Evolutionary conservation across 2,797 vertebrate species (phyloP), one percentile per base, ranked within the genome.

Genomic region (Myotis daubentonii): DNA sequence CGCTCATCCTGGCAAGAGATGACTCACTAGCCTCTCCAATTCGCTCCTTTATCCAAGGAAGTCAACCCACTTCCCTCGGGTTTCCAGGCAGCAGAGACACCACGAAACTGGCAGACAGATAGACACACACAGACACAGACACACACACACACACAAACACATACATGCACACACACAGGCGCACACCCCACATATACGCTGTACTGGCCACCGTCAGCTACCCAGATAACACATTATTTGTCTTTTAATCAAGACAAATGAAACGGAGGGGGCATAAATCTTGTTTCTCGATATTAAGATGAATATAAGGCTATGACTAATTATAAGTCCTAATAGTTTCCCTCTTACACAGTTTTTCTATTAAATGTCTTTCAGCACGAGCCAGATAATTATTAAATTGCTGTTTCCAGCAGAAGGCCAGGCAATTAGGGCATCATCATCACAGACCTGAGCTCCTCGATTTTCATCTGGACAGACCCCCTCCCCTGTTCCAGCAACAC

Each of bases 241-340:
- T 91, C 94, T 97, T 95, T 97, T 96, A 96, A 74, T 96, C 91
- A 96, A 96, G 96, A 96, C 80, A 97, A 97, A 95, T 36, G 94
- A 94, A 96, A 70, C 92, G 74, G 66, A 97, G 91, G 53, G 83
- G 47, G 81, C 79, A 62, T 96, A 96, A 93, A 60, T 75, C 90
- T 92, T 89, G 95, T 95, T 95, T 97, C 95, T 97, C 49, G 8
- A 92, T 89, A 94, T 91, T 91, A 97, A 96, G 95, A 98, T 97
- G 96, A 98, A 97, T 97, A 85, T 71, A 97, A 97, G 97, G 93
- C 94, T 96, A 92, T 51, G 86, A 94, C 94, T 97, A 97, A 97
- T 96, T 95, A 97, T 86, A 96, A 97, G 91, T 84, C 89, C 92
- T 95, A 70, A 51, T 51, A 20, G 11, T 53, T 92, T 41, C 0